Evolutionary conservation across 2,113 vertebrate genomes (phyloP).

Genomic region (Cyphomyrus plagiostoma): DNA sequence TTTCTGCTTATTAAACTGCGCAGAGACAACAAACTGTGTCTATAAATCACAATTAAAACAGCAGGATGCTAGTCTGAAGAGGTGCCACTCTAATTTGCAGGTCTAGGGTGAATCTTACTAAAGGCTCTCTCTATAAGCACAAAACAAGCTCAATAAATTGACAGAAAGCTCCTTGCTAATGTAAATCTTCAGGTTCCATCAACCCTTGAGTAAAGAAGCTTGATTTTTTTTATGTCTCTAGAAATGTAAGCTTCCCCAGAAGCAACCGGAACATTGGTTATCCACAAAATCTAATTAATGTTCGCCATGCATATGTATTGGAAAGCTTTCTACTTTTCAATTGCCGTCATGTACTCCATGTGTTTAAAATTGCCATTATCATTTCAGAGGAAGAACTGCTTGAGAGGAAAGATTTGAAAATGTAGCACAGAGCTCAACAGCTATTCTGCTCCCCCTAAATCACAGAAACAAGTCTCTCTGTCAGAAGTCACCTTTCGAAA

Average conservation of each 20-base stretch:
- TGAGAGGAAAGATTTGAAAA: not conserved
- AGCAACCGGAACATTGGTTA: not conserved
- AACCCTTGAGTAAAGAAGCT: not conserved
- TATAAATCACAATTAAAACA: slow-evolving; percentile 1
- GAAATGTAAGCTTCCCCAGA: not conserved
- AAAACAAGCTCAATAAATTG: slow-evolving; percentile 9
- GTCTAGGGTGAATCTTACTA: slow-evolving; percentile 13
- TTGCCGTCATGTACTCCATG: not conserved
- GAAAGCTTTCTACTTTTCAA: not conserved
- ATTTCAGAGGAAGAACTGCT: not conserved
- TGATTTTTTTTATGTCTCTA: not conserved
- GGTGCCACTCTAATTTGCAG: not conserved
- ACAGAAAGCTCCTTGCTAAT: not conserved
- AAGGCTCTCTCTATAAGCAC: slow-evolving; percentile 6
- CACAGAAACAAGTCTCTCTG: not conserved
- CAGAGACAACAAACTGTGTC: slow-evolving; percentile 6
- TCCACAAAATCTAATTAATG: not conserved
- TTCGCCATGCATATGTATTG: not conserved
- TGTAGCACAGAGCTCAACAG: not conserved
- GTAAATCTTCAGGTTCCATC: not conserved
- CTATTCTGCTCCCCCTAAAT: not conserved
- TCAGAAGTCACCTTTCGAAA: not conserved
- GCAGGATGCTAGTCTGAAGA: not conserved
- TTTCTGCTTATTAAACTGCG: not conserved
- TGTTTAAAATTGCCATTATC: not conserved